Evolutionary conservation across 1,140 invertebrate genomes (phyloP).

Genomic region (Agrilus planipennis): DNA sequence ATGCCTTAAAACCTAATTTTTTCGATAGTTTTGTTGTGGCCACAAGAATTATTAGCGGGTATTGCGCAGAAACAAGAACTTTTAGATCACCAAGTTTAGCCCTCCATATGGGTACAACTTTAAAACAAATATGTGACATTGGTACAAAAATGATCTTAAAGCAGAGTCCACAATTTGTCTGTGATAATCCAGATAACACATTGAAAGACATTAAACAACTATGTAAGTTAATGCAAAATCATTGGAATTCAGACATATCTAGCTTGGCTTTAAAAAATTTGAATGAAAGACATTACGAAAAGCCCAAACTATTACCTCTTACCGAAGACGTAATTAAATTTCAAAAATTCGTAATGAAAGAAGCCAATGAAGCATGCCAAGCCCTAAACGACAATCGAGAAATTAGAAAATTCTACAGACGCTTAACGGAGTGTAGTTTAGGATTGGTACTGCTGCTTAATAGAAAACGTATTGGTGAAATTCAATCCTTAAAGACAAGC

Average conservation of each 20-base stretch:
- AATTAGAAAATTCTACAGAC: too few species aligned
- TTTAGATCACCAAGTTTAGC: slow-evolving; percentile 11
- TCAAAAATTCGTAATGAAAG: too few species aligned
- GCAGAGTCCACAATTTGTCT: slow-evolving; percentile 5
- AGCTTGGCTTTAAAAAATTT: slow-evolving; percentile 17
- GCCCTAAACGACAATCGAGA: too few species aligned
- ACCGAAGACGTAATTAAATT: slow-evolving; percentile 13
- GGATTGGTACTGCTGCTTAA: slow-evolving; percentile 15
- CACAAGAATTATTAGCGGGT: slow-evolving; percentile 15
- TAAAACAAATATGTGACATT: slow-evolving; percentile 14
- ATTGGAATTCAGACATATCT: slow-evolving; percentile 17
- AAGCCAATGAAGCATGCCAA: too few species aligned
- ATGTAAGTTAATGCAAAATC: too few species aligned
- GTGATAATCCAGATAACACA: too few species aligned
- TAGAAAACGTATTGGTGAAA: slow-evolving; percentile 19
- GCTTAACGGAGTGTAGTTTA: slow-evolving; percentile 1
- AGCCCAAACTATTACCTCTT: slow-evolving; percentile 14
- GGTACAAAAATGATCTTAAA: slow-evolving; percentile 14
- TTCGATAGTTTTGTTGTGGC: slow-evolving; percentile 16
- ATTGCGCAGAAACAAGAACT: slow-evolving; percentile 7
- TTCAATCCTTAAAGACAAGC: slow-evolving; percentile 15
- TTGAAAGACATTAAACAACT: too few species aligned
- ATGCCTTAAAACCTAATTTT: slow-evolving; percentile 15
- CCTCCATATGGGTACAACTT: slow-evolving; percentile 14
- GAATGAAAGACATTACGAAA: slow-evolving; percentile 15